Evolutionary conservation across 2,888 invertebrate species (phyloP).

Genomic region (Pristionchus exspectatus): DNA sequence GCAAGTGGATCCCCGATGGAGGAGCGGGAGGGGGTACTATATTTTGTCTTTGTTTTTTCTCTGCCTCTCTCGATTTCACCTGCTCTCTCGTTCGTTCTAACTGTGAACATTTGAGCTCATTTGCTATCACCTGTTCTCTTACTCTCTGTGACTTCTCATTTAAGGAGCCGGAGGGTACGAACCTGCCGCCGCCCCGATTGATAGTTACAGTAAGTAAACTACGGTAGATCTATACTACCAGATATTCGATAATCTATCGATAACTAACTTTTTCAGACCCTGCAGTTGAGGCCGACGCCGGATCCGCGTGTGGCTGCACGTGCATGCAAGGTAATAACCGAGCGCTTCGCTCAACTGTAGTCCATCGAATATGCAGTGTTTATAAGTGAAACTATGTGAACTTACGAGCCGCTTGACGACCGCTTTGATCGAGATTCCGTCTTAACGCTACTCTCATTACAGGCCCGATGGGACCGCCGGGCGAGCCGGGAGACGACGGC

Average conservation of each 20-base stretch:
- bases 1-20: slow-evolving; percentile 70
- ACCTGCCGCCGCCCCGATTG: background rate
- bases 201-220: background rate
- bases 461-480: slow-evolving; percentile 54
- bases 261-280: background rate
- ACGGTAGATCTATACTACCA: background rate
- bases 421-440: too few species aligned
- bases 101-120: too few species aligned
- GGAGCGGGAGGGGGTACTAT: slow-evolving; percentile 66
- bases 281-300: background rate
- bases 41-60: too few species aligned
- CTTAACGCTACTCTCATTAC: too few species aligned
- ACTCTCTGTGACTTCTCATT: background rate
- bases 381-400: too few species aligned
- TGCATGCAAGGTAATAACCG: slow-evolving; percentile 54
- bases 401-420: too few species aligned
- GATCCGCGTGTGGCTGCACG: slow-evolving; percentile 35
- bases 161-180: slow-evolving; percentile 43
- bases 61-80: too few species aligned
- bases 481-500: slow-evolving; percentile 65
- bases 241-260: background rate
- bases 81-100: too few species aligned
- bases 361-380: too few species aligned
- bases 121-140: too few species aligned
- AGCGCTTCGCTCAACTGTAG: too few species aligned